Base-by-base conservation (phyloP, 1,140 invertebrate species). In the Drosophila athabasca region DNA sequence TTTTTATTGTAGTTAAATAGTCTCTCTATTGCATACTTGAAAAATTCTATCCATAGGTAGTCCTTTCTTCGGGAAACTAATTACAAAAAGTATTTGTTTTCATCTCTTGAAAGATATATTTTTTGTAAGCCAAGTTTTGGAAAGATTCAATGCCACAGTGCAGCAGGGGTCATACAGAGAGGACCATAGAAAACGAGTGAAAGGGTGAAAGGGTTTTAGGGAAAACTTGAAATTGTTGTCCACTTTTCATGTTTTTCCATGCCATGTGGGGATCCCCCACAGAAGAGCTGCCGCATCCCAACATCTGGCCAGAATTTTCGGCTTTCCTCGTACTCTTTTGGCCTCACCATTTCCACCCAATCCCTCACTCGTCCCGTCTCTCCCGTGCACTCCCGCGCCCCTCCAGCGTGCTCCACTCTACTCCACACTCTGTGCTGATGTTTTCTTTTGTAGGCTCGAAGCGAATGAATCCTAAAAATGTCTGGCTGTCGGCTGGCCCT, bases 391-490 rank as follows among this genome's bases (percentile, higher is more conserved):
- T n/a, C n/a, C n/a, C 44, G 1, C 15, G 24, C 43, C 22, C 50
- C n/a, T 45, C 35, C 24, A 3, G 17, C 17, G 17, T 19, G 17
- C 48, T 7, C 9, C n/a, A 31, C 31, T 71, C 39, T 57, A 19
- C 46, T 17, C 48, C 11, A 60, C 19, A 17, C 2, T 19, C 43
- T 29, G 13, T 46, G 43, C 3, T 70, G 59, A 64, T 81, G 48
- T 71, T 79, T 72, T 80, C 62, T 60, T 67, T 76, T 66, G 60
- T 65, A 77, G 77, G 77, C 76, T 53, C 67, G 49, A 51, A 72
- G 80, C 80, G 73, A 51, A 79, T 70, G 81, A 87, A 82, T 78
- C 78, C 82, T 67, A 82, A 87, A 85, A 87, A 85, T 87, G 82
- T 53, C 76, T 48, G 43, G 35, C 35, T 39, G 35, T 43, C 39